Conservation (phyloP, 2,888 invertebrate species). For the Nycteola revayana region DNA sequence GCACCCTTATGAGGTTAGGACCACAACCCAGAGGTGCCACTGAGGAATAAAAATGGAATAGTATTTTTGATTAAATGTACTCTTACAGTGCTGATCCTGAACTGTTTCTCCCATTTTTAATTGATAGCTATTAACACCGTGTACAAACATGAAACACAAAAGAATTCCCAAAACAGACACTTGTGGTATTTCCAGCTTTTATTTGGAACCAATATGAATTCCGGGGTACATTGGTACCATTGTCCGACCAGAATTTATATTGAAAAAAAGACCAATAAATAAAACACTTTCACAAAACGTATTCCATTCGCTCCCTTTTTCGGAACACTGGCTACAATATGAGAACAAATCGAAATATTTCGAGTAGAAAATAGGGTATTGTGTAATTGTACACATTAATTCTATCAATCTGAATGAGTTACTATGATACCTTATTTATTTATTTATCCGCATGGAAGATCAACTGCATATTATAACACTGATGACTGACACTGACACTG, state of each 20-base stretch:
- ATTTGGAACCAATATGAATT: slow-evolving; percentile 48
- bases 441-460: too few species aligned
- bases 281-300: slow-evolving; percentile 49
- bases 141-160: not conserved
- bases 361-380: slow-evolving; percentile 28
- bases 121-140: too few species aligned
- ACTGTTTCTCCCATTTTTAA: too few species aligned
- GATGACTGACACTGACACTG: too few species aligned
- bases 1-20: too few species aligned
- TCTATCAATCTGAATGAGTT: too few species aligned
- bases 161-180: slow-evolving; percentile 35
- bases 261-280: slow-evolving; percentile 52
- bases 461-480: too few species aligned
- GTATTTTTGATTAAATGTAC: too few species aligned
- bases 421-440: too few species aligned
- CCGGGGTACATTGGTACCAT: slow-evolving; percentile 42
- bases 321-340: slow-evolving; percentile 42
- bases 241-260: slow-evolving; percentile 53
- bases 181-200: slow-evolving; percentile 46
- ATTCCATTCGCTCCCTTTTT: slow-evolving; percentile 53
- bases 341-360: slow-evolving; percentile 33
- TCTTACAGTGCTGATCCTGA: too few species aligned
- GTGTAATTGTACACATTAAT: slow-evolving; percentile 19
- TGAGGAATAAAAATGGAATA: too few species aligned
- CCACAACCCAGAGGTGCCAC: too few species aligned